phyloP scores from a whole-genome alignment of 2,797 vertebrate species.

The Hydrocynus forskahlii region DNA sequence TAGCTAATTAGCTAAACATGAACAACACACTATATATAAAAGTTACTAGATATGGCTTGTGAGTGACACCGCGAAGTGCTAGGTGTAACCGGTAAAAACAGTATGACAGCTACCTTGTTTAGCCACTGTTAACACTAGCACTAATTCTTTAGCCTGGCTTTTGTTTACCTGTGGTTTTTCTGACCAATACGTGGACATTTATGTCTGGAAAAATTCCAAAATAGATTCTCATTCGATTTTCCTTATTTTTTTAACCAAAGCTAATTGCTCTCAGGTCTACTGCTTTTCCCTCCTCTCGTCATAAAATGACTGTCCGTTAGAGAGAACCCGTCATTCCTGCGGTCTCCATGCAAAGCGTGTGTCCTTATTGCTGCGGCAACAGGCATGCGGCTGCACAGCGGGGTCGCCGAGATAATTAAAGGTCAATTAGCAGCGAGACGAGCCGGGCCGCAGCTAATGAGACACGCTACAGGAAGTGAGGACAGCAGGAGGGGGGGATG shows the following conservation, averaged over 20 bases:
- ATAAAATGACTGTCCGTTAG: slow-evolving; percentile 46
- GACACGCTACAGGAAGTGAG: slow-evolving; percentile 58
- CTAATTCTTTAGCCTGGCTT: too few relatives aligned
- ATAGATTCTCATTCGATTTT: slow-evolving; percentile 1
- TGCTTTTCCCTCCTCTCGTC: neutral
- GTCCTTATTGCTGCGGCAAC: slow-evolving; percentile 63
- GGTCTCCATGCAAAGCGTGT: slow-evolving; percentile 31
- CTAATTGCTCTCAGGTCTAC: neutral
- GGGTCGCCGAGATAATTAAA: slow-evolving; percentile 83
- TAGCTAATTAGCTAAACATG: too few relatives aligned
- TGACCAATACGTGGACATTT: neutral
- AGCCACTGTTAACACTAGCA: too few relatives aligned
- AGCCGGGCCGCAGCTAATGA: slow-evolving; percentile 75
- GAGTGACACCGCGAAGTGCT: too few relatives aligned
- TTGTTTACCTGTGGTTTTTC: too few relatives aligned
- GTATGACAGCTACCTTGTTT: too few relatives aligned
- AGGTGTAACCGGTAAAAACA: too few relatives aligned
- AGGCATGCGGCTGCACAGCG: slow-evolving; percentile 73
- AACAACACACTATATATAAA: too few relatives aligned
- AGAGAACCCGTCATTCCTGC: slow-evolving; percentile 34
- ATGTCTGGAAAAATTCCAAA: neutral
- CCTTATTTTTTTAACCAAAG: neutral
- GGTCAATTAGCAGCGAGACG: slow-evolving; percentile 74
- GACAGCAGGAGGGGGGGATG: slow-evolving; percentile 28
- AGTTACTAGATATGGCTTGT: too few relatives aligned